phyloP scores from a whole-genome alignment of 2,888 invertebrate species.

The Zaprionus lineosus region DNA sequence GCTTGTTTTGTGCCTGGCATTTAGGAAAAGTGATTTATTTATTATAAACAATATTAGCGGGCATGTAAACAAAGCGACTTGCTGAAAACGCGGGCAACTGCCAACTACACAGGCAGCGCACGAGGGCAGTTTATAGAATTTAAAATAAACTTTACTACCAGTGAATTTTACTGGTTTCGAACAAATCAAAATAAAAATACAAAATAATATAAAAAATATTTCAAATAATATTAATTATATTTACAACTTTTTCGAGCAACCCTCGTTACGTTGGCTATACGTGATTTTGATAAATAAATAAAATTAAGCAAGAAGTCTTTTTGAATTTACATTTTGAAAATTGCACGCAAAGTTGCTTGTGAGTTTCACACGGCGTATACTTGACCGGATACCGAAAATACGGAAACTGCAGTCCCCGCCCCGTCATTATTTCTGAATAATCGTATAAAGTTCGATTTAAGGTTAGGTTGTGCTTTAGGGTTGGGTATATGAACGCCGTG shows the following conservation, averaged over 20 bases:
- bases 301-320: no score
- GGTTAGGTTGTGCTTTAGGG: constrained; percentile 21
- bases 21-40: constrained; percentile 63
- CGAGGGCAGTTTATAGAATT: constrained; percentile 19
- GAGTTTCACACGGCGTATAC: constrained; percentile 5
- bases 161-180: no score
- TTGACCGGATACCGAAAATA: neutral
- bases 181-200: no score
- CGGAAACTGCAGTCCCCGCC: neutral
- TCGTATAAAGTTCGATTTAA: constrained; percentile 5
- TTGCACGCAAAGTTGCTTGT: constrained; percentile 25
- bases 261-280: no score
- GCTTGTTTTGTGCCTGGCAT: constrained; percentile 42
- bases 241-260: no score
- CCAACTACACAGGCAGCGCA: neutral
- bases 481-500: constrained; percentile 18
- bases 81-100: constrained; percentile 33
- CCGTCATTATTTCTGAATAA: neutral
- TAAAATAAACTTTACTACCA: neutral
- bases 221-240: no score
- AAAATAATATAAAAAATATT: no score
- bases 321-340: constrained; percentile 27
- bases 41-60: constrained; percentile 57
- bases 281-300: constrained; percentile 47
- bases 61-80: constrained; percentile 55